Evolutionary conservation across 2,113 vertebrate genomes (phyloP).

Genomic region (Tachysurus fulvidraco): DNA sequence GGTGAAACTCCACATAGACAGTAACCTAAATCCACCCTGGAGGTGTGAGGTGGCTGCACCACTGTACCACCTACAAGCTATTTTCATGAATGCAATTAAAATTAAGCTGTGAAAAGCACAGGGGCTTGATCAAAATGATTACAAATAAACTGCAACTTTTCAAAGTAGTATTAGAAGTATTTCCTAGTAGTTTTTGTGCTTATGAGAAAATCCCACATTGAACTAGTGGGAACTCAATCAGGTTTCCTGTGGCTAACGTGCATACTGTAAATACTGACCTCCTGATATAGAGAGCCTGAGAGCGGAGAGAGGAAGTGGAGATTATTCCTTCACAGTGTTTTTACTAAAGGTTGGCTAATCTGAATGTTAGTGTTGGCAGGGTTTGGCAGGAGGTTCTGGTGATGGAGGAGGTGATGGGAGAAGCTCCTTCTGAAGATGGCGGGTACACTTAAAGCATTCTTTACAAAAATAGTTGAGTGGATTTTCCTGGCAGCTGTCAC

Average conservation of each 20-base stretch:
- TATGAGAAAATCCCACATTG: neutral
- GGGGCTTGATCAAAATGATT: neutral
- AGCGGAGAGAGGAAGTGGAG: neutral
- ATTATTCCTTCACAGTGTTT: neutral
- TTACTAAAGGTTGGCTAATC: neutral
- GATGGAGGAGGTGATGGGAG: constrained; percentile 27
- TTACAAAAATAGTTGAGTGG: constrained; percentile 52
- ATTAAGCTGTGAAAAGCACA: neutral
- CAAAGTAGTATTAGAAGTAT: neutral
- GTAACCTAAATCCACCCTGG: neutral
- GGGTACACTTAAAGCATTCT: constrained; percentile 34
- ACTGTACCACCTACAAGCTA: neutral
- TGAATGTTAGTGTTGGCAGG: constrained; percentile 24
- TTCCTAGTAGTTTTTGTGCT: neutral
- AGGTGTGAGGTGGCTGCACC: neutral
- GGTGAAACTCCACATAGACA: neutral
- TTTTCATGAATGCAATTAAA: neutral
- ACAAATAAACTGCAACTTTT: neutral
- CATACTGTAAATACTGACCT: neutral
- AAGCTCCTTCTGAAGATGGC: neutral
- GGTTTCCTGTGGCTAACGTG: neutral
- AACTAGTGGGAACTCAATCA: neutral
- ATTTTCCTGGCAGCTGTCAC: constrained; percentile 54
- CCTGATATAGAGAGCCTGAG: neutral
- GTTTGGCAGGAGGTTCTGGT: constrained; percentile 8